Evolutionary conservation across 2,797 vertebrate species (phyloP), one percentile per base, ranked within the genome.

Genomic region (Tokudaia tokunoshimensis): DNA sequence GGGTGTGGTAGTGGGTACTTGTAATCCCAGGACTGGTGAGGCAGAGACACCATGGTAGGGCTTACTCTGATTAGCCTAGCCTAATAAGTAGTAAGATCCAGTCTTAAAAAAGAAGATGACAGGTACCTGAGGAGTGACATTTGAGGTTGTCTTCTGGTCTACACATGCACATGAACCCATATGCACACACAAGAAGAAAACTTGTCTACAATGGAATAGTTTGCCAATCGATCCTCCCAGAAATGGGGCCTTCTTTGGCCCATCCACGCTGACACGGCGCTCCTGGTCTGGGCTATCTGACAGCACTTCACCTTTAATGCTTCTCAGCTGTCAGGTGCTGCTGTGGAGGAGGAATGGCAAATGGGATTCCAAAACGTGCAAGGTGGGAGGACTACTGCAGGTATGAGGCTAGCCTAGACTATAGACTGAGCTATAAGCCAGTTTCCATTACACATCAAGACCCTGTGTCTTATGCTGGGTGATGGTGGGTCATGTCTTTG

Each of bases 131-230:
- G n/a, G 55, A 61, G 41, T 41, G 41, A 41, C 41, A 41, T 41
- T 41, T 41, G 41, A 41, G 41, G 41, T 41, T 41, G 41, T 41
- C 41, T 41, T 41, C 41, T 41, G 41, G 41, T 3, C 41, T 41
- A 41, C 41, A 41, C 41, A 41, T 41, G 41, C 41, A 41, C 19
- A 57, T 80, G 50, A 37, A 81, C 52, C 20, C 19, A 59, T 37
- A 37, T 59, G 57, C 57, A 83, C n/a, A 83, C 12, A 83, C 55
- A 81, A 44, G 13, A 81, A 55, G 57, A 81, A 91, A 83, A 80
- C 34, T 76, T 92, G 80, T 70, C 82, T n/a, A 12, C 6, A 92
- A 84, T 72, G 85, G 57, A 92, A 96, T 59, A 19, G 57, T 87
- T 87, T 63, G 89, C 50, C 83, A 91, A 57, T 90, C 15, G 57